phyloP scores from a whole-genome alignment of 2,888 invertebrate species.

The Trileptium ribeirensis region DNA sequence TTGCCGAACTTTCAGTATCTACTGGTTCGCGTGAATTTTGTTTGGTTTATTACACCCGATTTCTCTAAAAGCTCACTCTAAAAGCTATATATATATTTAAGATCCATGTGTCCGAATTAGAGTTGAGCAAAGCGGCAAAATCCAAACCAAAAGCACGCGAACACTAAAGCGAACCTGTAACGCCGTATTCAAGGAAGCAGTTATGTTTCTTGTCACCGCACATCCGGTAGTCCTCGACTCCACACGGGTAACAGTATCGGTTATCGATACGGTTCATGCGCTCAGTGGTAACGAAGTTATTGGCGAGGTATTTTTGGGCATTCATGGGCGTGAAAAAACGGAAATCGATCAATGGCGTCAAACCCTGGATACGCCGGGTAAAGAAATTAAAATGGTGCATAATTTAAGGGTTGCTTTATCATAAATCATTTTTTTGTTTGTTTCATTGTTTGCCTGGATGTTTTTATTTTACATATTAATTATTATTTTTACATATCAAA shows the following conservation, averaged over 20 bases:
- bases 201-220: constrained; percentile 50
- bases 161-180: constrained; percentile 40
- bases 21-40: too few species aligned
- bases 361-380: constrained; percentile 50
- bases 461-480: too few species aligned
- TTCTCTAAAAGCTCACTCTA: too few species aligned
- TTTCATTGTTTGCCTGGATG: too few species aligned
- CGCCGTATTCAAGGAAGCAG: constrained; percentile 39
- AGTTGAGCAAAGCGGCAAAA: constrained; percentile 46
- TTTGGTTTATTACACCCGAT: too few species aligned
- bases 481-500: too few species aligned
- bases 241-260: constrained; percentile 51
- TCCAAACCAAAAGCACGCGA: constrained; percentile 47
- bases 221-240: constrained; percentile 49
- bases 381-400: constrained; percentile 49
- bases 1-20: too few species aligned
- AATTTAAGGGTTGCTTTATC: constrained; percentile 44
- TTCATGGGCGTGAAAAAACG: constrained; percentile 51
- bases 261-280: constrained; percentile 45
- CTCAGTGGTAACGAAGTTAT: constrained; percentile 53
- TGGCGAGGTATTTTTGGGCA: constrained; percentile 50
- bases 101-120: constrained; percentile 54
- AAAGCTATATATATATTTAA: too few species aligned
- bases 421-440: too few species aligned
- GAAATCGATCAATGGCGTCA: constrained; percentile 53